Conservation (phyloP, 2,888 invertebrate genomes). For the Steinernema hermaphroditum region DNA sequence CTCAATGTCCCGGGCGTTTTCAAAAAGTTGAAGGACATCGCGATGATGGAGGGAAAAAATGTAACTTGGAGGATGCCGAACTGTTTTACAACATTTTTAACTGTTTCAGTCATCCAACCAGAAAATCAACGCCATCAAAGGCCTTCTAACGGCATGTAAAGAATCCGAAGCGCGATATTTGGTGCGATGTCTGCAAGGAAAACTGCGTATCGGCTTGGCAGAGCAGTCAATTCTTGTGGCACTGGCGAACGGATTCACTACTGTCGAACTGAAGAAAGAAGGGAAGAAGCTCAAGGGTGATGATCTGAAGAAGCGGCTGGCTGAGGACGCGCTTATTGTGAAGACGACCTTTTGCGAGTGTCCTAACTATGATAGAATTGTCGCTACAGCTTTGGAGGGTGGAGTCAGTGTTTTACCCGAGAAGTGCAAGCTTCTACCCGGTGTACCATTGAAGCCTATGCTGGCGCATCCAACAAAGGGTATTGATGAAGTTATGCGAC, state of each 20-base stretch:
- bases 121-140: constrained; percentile 87
- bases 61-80: constrained; percentile 37
- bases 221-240: constrained; percentile 93
- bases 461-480: constrained; percentile 95
- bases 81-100: neutral
- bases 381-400: constrained; percentile 78
- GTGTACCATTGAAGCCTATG: constrained; percentile 94
- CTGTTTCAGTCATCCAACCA: constrained; percentile 71
- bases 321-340: constrained; percentile 77
- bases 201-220: constrained; percentile 90
- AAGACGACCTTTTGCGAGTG: constrained; percentile 96
- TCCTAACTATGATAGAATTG: constrained; percentile 85
- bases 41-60: constrained; percentile 77
- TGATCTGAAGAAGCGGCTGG: constrained; percentile 77
- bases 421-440: constrained; percentile 82
- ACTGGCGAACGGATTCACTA: constrained; percentile 77
- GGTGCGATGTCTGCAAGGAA: constrained; percentile 74
- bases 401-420: constrained; percentile 78
- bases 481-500: constrained; percentile 72
- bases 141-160: constrained; percentile 80
- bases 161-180: constrained; percentile 59
- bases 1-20: constrained; percentile 79
- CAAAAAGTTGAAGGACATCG: constrained; percentile 82
- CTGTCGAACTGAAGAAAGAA: constrained; percentile 45
- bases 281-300: constrained; percentile 72